Conservation (phyloP, 2,797 vertebrate genomes). For the Chaunax sp. region DNA sequence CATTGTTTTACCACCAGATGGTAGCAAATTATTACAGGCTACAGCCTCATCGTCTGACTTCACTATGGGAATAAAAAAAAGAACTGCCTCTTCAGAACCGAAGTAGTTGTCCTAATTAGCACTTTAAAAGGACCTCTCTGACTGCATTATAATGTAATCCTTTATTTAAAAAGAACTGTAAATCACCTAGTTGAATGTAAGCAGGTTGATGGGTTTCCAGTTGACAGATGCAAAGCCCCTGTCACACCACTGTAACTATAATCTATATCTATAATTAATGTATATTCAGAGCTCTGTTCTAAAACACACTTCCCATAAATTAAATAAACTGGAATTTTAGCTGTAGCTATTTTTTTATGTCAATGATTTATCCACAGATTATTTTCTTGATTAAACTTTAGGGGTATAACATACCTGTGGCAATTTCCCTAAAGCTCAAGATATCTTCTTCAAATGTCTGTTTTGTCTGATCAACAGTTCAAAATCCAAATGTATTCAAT, state of each 20-base stretch:
- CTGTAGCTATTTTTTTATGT: not conserved
- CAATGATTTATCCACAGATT: not conserved
- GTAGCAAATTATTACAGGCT: slow-evolving; percentile 51
- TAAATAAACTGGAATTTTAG: not conserved
- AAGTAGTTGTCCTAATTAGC: slow-evolving; percentile 22
- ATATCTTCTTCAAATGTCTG: not conserved
- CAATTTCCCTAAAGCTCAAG: not conserved
- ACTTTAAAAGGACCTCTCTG: not conserved
- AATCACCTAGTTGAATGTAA: not conserved
- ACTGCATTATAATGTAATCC: not conserved
- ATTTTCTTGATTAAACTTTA: not conserved
- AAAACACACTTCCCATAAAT: not conserved
- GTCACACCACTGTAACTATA: too few species aligned
- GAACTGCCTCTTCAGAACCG: not conserved
- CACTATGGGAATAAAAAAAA: not conserved
- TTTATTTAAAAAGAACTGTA: not conserved
- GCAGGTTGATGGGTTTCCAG: not conserved
- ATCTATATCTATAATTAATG: too few species aligned
- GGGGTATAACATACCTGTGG: not conserved
- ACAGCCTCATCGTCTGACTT: not conserved
- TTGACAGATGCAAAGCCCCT: not conserved
- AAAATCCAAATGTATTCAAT: not conserved
- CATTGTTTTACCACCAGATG: slow-evolving; percentile 61
- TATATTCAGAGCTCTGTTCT: not conserved
- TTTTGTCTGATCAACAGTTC: not conserved